Evolutionary conservation across 2,113 vertebrate species (phyloP).

Genomic region (Scolopax mira): DNA sequence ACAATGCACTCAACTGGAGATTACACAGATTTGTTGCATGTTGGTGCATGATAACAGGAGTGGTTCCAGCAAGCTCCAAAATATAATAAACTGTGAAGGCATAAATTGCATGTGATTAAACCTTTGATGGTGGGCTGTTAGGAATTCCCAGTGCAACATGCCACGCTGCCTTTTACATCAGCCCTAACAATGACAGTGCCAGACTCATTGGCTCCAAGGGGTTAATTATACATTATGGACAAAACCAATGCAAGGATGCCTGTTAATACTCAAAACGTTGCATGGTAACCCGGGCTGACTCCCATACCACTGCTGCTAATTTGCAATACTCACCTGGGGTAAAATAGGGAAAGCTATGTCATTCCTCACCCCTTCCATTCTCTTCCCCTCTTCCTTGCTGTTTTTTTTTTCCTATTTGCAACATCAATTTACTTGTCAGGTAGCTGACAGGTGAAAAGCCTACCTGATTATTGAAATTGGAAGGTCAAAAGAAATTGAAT

Average conservation of each 20-base stretch:
- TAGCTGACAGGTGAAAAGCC: slow-evolving; percentile 42
- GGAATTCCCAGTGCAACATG: slow-evolving; percentile 41
- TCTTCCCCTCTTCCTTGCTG: not conserved
- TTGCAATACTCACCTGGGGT: slow-evolving; percentile 45
- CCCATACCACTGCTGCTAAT: slow-evolving; percentile 24
- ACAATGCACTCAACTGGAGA: slow-evolving; percentile 39
- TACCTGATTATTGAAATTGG: slow-evolving; percentile 14
- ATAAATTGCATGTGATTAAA: slow-evolving; percentile 58
- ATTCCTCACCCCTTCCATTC: not conserved
- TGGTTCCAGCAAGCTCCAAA: slow-evolving; percentile 39
- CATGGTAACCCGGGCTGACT: slow-evolving; percentile 23
- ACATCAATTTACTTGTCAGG: slow-evolving; percentile 35
- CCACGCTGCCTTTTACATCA: slow-evolving; percentile 13
- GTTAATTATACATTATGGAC: slow-evolving; percentile 54
- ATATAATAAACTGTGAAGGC: slow-evolving; percentile 27
- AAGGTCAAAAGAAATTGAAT: slow-evolving; percentile 19
- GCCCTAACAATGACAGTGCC: slow-evolving; percentile 11
- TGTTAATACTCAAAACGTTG: slow-evolving; percentile 22
- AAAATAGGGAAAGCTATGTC: slow-evolving; percentile 42
- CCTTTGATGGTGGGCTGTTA: slow-evolving; percentile 57
- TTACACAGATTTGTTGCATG: slow-evolving; percentile 31
- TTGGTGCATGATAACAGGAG: slow-evolving; percentile 42
- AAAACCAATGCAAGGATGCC: slow-evolving; percentile 45
- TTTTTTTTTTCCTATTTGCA: not conserved
- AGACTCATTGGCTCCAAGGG: slow-evolving; percentile 58